Evolutionary conservation across 2,113 vertebrate species (phyloP).

Genomic region (Dicaeum eximium): DNA sequence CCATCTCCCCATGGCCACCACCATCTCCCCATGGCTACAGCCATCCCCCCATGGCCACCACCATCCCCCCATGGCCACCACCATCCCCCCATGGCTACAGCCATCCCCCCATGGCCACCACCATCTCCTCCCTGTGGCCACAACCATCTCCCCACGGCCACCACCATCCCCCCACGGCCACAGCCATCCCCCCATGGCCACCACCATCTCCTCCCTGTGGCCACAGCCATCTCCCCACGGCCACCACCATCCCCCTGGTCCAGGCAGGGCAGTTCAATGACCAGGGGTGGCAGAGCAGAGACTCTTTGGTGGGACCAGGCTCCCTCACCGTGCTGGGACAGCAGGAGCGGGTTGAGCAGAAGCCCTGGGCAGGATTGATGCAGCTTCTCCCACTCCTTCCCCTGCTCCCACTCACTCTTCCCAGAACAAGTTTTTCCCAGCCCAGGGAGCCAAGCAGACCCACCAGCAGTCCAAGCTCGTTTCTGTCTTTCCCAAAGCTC

Average conservation of each 20-base stretch:
- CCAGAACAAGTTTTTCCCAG: background rate
- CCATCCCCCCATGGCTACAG: background rate
- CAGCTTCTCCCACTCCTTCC: background rate
- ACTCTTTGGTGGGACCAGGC: accelerated
- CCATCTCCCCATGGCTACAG: too few relatives aligned
- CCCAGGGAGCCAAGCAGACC: background rate
- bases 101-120: too few relatives aligned
- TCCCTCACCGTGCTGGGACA: accelerated
- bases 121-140: too few relatives aligned
- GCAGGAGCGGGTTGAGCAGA: background rate
- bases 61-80: background rate
- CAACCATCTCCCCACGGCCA: background rate
- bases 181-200: background rate
- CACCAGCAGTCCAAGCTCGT: background rate
- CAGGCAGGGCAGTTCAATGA: accelerated
- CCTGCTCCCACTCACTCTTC: background rate
- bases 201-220: background rate
- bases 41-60: too few relatives aligned
- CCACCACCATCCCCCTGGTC: accelerated
- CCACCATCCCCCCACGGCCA: background rate
- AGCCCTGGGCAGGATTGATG: background rate
- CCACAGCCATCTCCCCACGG: background rate
- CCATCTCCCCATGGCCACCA: background rate
- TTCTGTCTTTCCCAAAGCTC: background rate
- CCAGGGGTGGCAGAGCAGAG: accelerated